Evolutionary conservation across 2,797 vertebrate genomes (phyloP), one percentile per base, ranked within the genome.

Genomic region (Oreochromis grahami): DNA sequence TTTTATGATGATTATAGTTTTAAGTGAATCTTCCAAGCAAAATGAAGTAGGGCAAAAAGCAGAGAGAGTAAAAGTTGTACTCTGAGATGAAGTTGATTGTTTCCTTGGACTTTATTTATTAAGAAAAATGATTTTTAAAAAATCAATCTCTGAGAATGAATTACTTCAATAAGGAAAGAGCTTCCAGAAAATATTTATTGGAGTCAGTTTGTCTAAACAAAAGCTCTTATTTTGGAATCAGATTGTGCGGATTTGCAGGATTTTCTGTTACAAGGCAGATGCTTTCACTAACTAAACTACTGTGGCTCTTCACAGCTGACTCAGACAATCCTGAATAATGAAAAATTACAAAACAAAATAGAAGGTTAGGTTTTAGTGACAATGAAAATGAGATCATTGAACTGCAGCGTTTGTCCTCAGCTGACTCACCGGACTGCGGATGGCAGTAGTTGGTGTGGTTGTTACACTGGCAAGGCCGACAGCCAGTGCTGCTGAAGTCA

Each of bases 391-490:
- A 29, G 24, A 48, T 74, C 26, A 32, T 8, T 48, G 45, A 74
- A 50, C 70, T 50, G 43, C 17, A 74, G 15, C 7, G 7, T 45
- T 11, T 15, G n/a, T 58, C n/a, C 29, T 83, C 29, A 60, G 81
- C 26, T 48, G 51, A 91, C 96, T 95, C 86, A 97, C 96, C 96
- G 6, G 96, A 96, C 92, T 97, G 97, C 3, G 96, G 96, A 51
- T 98, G 92, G 86, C 98, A 99, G 94, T 91, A 95, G 82, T 81
- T 95, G 89, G 98, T 98, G 91, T 95, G 97, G 93, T 97, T 97
- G 92, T 96, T 96, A 93, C 98, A 99, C 89, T 94, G 97, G 92
- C 98, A 99, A 0, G 94, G 97, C 84, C 95, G 95, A 14, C 98
- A 99, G 21, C 96, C 93, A 0, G 86, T 97, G 82, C 90, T 94